A percentile compares a stretch with the other conserved stretches of the same genome.
Evolutionary conservation across 2,888 invertebrate genomes (phyloP).

Genomic region (Hedychridium roseum): DNA sequence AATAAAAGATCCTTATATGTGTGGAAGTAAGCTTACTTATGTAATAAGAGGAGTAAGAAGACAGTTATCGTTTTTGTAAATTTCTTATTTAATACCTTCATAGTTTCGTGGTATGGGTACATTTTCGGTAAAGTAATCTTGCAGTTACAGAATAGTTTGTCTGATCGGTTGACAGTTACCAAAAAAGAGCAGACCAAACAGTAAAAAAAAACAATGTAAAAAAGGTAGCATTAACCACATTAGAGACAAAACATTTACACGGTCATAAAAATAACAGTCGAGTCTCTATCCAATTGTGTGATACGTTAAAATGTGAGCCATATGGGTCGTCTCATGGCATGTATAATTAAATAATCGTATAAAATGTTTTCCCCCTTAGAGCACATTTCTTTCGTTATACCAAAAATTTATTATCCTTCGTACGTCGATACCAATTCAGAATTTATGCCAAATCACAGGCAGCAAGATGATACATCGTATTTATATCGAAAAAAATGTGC

Average conservation of each 20-base stretch:
- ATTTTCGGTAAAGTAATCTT: constrained; percentile 35
- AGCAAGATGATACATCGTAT: too few species aligned
- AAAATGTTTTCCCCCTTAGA: constrained; percentile 47
- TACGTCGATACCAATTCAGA: too few species aligned
- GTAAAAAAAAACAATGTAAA: constrained; percentile 42
- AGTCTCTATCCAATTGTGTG: constrained; percentile 23
- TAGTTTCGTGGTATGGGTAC: constrained; percentile 42
- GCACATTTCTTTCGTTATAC: constrained; percentile 37
- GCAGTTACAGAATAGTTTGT: constrained; percentile 28
- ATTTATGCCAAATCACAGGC: too few species aligned
- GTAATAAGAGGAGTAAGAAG: too few species aligned
- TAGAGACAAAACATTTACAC: too few species aligned
- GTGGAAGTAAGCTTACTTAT: too few species aligned
- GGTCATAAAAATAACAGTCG: constrained; percentile 29
- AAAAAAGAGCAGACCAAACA: constrained; percentile 29
- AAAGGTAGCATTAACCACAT: constrained; percentile 13
- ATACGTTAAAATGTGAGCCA: constrained; percentile 43
- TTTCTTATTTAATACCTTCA: constrained; percentile 38
- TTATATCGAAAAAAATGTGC: too few species aligned
- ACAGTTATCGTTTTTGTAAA: constrained; percentile 33
- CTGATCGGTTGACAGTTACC: constrained; percentile 30
- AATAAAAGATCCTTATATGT: too few species aligned
- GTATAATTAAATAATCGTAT: constrained; percentile 57
- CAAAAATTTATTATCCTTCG: constrained; percentile 44
- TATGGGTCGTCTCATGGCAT: constrained; percentile 24